Base-by-base conservation (phyloP, 1,140 invertebrate genomes). In the Euwallacea similis region DNA sequence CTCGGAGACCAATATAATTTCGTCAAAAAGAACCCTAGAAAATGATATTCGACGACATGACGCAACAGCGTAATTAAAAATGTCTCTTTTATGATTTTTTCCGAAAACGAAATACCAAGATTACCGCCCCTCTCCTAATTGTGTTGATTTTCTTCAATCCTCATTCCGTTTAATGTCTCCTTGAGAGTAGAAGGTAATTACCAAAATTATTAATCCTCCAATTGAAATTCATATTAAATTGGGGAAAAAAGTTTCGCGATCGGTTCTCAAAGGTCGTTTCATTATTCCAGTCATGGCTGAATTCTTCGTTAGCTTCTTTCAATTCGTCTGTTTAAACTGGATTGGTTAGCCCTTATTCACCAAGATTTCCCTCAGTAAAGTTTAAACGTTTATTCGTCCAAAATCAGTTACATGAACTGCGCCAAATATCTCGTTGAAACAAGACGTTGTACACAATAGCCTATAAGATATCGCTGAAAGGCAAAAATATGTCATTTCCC, bases 191-290 rank as follows among this genome's bases (percentile, higher is more conserved):
- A 50, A 50, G 46, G 46, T 50, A 50, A 50, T 50, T 50, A 50
- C 46, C 46, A 13, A 50, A 50, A 50, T 50, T 33, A 50, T 11
- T 50, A 16, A 47, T 63, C 15, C 42, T 7, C 11, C 59, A 42
- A 42, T 61, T 61, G 8, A 56, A 56, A 56, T 56, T 56, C 54
- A 56, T 56, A 56, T 56, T 56, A 56, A 56, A 56, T 56, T 16
- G n/a, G 16, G 53, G 16, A 56, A 56, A 56, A 56, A 56, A 56
- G 54, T 56, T 56, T 56, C 3, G 8, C 54, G 54, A 50, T 50
- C 46, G 46, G 46, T 50, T 56, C 16, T 56, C 11, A 56, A 56
- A 56, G 54, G 54, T 56, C 54, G 54, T 16, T 56, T 56, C 54
- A 56, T 56, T 56, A 56, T 21, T 56, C 54, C 46, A 50, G 46